Base-by-base conservation (phyloP, 1,140 invertebrate species). In the Hypsibius dujardini region DNA sequence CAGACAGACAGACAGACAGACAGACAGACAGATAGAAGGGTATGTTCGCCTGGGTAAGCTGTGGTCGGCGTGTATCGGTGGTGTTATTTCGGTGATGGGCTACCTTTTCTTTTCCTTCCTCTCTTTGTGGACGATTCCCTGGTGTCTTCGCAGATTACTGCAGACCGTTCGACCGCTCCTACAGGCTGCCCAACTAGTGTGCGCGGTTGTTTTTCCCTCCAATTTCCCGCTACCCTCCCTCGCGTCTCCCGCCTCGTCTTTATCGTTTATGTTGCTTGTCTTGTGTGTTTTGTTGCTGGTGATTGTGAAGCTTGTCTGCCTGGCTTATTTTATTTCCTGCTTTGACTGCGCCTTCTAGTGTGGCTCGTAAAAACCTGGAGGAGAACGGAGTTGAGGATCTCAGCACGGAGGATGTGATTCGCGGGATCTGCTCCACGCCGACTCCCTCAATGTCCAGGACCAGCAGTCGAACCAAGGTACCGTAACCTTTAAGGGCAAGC, bases 391-490 rank as follows among this genome's bases (percentile, higher is more conserved):
- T 67, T 7, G 3, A 12, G 42, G 42, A 45, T 7, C 12, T 15
- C 12, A 12, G 42, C 3, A 42, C 12, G 3, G 62, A 67, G 3
- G 62, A 67, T 42, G 42, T 67, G 12, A 12, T 67, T 12, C 12
- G 45, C 12, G 45, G 28, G 28, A 28, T 28, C 28, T 28, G 28
- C 28, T 28, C 28, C 28, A 28, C 28, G 28, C 28, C 28, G 28
- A 28, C 28, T 28, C 28, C 28, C 28, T 28, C 28, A 28, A 28
- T 28, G 28, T 28, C 50, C 7, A 7, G 50, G 7, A 56, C 50
- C 50, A n/a, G 7, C 50, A n/a, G 50, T 56, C 50, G 50, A 7
- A 67, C 62, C 45, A 67, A 67, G 62, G 62, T 67, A 56, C 50
- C 0, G n/a, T 56, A 0, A 7, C n/a, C n/a, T 56, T 56, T n/a